Evolutionary conservation across 2,797 vertebrate genomes (phyloP), one percentile per base, ranked within the genome.

Genomic region (Capromys pilorides): DNA sequence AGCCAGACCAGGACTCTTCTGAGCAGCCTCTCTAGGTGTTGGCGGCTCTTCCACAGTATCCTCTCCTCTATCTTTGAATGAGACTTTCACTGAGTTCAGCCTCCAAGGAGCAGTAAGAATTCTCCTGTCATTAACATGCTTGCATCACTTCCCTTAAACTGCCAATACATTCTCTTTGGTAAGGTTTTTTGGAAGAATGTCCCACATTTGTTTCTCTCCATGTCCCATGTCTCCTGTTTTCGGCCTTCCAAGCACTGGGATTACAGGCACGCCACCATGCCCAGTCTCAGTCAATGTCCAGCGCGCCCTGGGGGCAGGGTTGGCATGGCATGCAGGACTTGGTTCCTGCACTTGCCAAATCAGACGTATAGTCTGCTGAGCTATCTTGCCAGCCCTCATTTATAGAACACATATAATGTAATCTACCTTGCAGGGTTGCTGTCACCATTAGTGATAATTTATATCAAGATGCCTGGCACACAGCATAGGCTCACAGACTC

Each of bases 391-490:
- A 5, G 54, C 16, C 54, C 16, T 57, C 36, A 36, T 87, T 94
- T 81, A 66, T 79, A 67, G 82, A 91, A 81, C 90, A 90, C 31
- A 89, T 87, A 88, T 85, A 88, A 59, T 33, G 73, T 28, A 91
- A 94, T 79, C 79, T 54, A 90, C 39, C 75, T 93, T 51, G 33
- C 67, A 92, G 49, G 16, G n/a, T 4, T 71, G 61, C 73, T 85
- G 82, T 73, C 36, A 95, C 75, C 61, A 93, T 92, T 71, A 71
- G 93, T 4, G 18, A 85, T 73, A 80, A 87, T 66, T 95, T 86
- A 69, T 31, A 39, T 71, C 51, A 90, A 67, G 69, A 49, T 86
- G 81, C 54, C 59, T 90, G 73, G 88, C 82, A 79, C 71, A 77
- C 5, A 39, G 66, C 66, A 91, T 3, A 92, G 39, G 78, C 84